Evolutionary conservation across 35 echinoderm and acorn worm species (phyloP).

Genomic region (Stichopus chloronotus): DNA sequence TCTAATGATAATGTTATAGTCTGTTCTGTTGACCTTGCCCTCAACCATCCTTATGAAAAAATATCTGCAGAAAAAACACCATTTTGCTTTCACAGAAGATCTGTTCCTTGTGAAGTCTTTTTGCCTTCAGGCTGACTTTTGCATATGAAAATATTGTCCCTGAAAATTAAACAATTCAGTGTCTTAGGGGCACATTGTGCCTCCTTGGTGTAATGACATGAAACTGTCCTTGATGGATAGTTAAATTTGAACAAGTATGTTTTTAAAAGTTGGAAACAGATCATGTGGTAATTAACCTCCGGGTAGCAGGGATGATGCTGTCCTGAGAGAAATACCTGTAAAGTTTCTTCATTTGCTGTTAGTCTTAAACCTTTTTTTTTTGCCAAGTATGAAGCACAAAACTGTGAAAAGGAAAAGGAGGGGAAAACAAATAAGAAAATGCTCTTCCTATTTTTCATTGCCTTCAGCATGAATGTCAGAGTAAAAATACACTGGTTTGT

Average conservation of each 20-base stretch:
- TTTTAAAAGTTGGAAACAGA: constrained; percentile 16
- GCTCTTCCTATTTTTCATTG: not conserved
- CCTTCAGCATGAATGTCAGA: not conserved
- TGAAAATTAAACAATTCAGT: constrained; percentile 56
- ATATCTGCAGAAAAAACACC: not conserved
- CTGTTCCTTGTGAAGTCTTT: constrained; percentile 12
- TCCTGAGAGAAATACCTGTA: constrained; percentile 11
- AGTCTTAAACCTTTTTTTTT: not conserved
- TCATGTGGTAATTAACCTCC: constrained; percentile 16
- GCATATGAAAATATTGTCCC: constrained; percentile 54
- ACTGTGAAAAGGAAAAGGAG: not conserved
- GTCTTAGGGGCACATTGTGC: not conserved
- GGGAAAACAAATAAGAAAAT: not conserved
- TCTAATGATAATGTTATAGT: constrained; percentile 33
- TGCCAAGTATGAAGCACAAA: not conserved
- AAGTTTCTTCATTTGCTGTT: constrained; percentile 1
- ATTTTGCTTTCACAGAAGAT: constrained; percentile 24
- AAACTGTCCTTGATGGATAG: constrained; percentile 40
- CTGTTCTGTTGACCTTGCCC: constrained; percentile 53
- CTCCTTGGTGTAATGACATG: constrained; percentile 15
- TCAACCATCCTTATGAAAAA: constrained; percentile 37
- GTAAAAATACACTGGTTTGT: not conserved
- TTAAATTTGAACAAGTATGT: constrained; percentile 31
- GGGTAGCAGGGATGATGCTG: not conserved
- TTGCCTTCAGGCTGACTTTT: constrained; percentile 23